Evolutionary conservation across 2,113 vertebrate species (phyloP).

Genomic region (Percopsis transmontana): DNA sequence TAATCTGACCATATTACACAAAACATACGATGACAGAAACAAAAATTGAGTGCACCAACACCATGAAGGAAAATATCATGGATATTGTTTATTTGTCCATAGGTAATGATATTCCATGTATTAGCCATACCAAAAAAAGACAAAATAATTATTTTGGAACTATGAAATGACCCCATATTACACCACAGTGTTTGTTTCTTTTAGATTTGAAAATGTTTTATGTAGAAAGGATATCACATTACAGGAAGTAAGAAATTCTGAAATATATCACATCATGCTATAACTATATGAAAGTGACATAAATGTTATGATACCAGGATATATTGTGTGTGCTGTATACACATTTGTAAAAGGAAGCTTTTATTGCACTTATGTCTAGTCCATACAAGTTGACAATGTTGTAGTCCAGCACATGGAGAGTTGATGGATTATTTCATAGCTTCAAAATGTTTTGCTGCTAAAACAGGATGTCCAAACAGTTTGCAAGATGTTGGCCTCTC

Average conservation of each 20-base stretch:
- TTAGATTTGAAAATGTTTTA: conserved; percentile 32
- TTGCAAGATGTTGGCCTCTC: conserved; percentile 39
- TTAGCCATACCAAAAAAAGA: conserved; percentile 71
- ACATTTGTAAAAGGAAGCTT: conserved; percentile 28
- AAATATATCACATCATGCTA: conserved; percentile 4
- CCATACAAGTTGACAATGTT: conserved; percentile 37
- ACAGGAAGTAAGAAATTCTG: conserved; percentile 19
- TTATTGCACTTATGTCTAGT: conserved; percentile 63
- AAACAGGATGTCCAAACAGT: conserved; percentile 72
- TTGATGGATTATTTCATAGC: conserved; percentile 75
- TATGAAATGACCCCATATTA: conserved; percentile 76
- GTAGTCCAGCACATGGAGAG: conserved; percentile 4
- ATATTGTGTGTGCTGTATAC: conserved; percentile 14
- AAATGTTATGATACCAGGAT: conserved; percentile 21
- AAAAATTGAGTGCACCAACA: conserved; percentile 64
- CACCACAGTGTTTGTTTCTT: conserved; percentile 68
- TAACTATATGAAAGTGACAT: conserved; percentile 16
- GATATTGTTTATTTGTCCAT: conserved; percentile 61
- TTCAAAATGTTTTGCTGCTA: conserved; percentile 83
- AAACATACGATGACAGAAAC: conserved; percentile 50
- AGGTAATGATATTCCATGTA: conserved; percentile 62
- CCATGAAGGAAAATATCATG: conserved; percentile 77
- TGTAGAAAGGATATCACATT: neutral
- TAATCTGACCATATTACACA: conserved; percentile 63
- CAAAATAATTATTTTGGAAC: conserved; percentile 76